Conservation (phyloP, 2,113 vertebrate species). For the Hippopotamus amphibius region DNA sequence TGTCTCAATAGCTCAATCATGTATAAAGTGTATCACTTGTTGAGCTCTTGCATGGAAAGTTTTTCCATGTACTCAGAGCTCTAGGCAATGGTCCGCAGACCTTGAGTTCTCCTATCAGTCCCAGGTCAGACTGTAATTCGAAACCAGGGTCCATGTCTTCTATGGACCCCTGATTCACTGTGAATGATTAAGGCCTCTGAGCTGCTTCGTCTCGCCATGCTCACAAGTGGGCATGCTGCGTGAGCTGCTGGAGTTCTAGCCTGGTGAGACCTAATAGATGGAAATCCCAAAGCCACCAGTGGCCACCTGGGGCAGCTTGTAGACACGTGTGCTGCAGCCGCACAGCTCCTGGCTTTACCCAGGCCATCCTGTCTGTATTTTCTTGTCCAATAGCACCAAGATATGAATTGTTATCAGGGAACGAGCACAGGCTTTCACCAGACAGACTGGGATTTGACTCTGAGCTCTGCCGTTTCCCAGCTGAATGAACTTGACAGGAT, state of each 20-base stretch:
- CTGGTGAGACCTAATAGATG: neutral
- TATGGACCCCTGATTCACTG: neutral
- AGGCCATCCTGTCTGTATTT: neutral
- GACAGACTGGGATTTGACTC: neutral
- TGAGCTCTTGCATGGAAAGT: conserved; percentile 33
- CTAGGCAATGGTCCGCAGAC: neutral
- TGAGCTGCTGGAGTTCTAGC: neutral
- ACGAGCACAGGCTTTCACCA: neutral
- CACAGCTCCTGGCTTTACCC: neutral
- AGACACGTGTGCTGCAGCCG: neutral
- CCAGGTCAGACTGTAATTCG: conserved; percentile 8
- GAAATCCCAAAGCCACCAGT: neutral
- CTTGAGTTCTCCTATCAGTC: conserved; percentile 24
- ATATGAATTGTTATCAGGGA: neutral
- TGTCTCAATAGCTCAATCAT: neutral
- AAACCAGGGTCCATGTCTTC: conserved; percentile 9
- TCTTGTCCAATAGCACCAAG: conserved; percentile 27
- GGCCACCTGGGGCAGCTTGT: neutral
- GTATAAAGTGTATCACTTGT: neutral
- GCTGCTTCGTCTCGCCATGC: neutral
- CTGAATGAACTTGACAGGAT: neutral
- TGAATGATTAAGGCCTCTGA: neutral
- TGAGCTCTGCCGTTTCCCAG: neutral
- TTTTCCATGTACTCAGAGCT: conserved; percentile 21
- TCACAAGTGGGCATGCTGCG: neutral